phyloP scores from a whole-genome alignment of 2,888 invertebrate species.

The Pristionchus fissidentatus region DNA sequence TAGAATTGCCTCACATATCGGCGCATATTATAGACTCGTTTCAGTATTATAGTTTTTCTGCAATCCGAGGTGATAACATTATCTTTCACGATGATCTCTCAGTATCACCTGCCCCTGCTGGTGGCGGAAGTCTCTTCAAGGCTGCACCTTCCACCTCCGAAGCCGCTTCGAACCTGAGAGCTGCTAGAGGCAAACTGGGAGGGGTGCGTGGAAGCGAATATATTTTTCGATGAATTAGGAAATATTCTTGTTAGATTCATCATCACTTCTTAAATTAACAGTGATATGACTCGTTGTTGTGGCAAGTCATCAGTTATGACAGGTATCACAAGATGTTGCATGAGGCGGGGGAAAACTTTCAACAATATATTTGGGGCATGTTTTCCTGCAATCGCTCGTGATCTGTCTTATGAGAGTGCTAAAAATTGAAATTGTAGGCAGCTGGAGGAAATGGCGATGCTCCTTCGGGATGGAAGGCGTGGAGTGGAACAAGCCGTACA shows the following conservation, averaged over 20 bases:
- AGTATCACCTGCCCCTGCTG: not conserved
- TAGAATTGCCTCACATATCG: no score
- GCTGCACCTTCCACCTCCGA: not conserved
- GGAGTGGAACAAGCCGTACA: conserved; percentile 52
- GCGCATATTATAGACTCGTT: no score
- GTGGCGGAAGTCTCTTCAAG: not conserved
- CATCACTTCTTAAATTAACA: not conserved
- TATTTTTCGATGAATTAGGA: not conserved
- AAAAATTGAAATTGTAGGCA: conserved; percentile 15
- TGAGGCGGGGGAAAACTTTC: no score
- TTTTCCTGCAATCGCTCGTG: no score
- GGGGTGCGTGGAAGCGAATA: conserved; percentile 51
- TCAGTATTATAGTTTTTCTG: no score
- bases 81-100: not conserved
- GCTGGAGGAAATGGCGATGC: conserved; percentile 58
- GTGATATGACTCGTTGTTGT: not conserved
- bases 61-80: no score
- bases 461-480: conserved; percentile 63
- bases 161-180: not conserved
- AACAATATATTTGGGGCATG: no score
- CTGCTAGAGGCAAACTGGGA: conserved; percentile 53
- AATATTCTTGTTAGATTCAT: no score
- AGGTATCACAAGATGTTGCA: not conserved
- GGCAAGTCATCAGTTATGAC: not conserved
- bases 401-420: no score